phyloP scores from a whole-genome alignment of 2,113 vertebrate genomes.

The Calypte anna region DNA sequence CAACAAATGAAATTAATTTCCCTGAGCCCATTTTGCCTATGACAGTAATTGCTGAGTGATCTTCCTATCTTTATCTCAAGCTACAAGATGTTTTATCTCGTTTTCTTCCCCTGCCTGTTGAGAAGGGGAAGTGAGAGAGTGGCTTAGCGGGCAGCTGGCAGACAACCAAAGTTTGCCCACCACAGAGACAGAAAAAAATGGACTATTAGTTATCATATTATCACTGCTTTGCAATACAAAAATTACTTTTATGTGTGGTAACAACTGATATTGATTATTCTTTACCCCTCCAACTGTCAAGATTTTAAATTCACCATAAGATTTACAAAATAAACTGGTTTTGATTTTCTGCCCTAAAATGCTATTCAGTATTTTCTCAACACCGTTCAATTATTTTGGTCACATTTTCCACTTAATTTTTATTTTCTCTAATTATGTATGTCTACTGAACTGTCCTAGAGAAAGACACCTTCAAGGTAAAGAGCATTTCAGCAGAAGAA shows the following conservation, averaged over 20 bases:
- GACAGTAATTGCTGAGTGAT: neutral
- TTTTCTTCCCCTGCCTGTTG: neutral
- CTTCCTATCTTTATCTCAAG: neutral
- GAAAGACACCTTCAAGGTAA: slow-evolving; percentile 3
- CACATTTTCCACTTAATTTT: neutral
- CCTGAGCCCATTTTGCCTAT: neutral
- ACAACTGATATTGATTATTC: neutral
- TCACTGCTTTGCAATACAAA: neutral
- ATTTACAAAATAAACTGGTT: neutral
- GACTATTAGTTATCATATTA: neutral
- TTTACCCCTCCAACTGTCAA: neutral
- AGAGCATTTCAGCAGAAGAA: neutral
- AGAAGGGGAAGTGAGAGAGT: neutral
- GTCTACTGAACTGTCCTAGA: neutral
- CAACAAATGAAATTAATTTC: neutral
- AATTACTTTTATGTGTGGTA: neutral
- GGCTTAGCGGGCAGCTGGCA: neutral
- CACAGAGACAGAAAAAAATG: neutral
- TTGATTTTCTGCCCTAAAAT: neutral
- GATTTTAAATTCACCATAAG: neutral
- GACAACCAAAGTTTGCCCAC: neutral
- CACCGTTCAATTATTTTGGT: neutral
- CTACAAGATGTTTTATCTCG: neutral
- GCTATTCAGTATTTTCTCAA: neutral
- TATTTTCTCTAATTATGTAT: neutral